Base-by-base conservation (phyloP, 1,140 invertebrate species). In the Globodera ellingtonae region DNA sequence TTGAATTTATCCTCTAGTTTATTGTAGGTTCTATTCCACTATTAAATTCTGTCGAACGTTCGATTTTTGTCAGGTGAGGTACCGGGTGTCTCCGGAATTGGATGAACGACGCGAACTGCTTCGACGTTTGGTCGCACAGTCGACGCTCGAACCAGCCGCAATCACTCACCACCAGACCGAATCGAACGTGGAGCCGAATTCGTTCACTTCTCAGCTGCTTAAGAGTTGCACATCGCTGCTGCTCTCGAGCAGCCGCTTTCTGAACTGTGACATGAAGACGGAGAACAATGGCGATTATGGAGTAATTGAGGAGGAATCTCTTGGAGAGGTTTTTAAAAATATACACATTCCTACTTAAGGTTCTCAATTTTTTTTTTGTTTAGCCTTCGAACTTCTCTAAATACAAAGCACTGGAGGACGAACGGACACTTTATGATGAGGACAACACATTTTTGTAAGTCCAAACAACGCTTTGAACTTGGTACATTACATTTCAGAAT, bases 31-130 rank as follows among this genome's bases (percentile, higher is more conserved):
- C 1, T 56, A 7, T 35, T 72, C 13, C 15, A 0, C 44, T 50
- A 44, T 73, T 73, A 2, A 8, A 48, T 59, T 50, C 24, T 13
- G 6, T 52, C 0, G 3, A 15, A n/a, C 15, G 10, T 21, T 67
- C 48, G n/a, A 35, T 9, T 24, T 47, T 48, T 46, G 74, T 80
- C n/a, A 82, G 79, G 69, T 82, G 21, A 74, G 62, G 66, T 82
- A 82, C n/a, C 82, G 81, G 18, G 81, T 82, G 0, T 82, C 62
- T 50, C 81, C 81, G 10, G 81, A 71, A 56, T 47, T 82, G 35
- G 81, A 82, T 35, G 75, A 82, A 21, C 35, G 72, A 47, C 50
- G 75, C 35, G 76, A 82, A 65, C 46, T 81, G 65, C 75, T 80
- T 9, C 78, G 13, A 6, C 56, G 56, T 62, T n/a, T 62, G 56